These are phyloP conservation scores for Drosophila mulleri DNA, from an alignment of 2,888 invertebrate genomes.

Conservation along the genomic window DNA sequence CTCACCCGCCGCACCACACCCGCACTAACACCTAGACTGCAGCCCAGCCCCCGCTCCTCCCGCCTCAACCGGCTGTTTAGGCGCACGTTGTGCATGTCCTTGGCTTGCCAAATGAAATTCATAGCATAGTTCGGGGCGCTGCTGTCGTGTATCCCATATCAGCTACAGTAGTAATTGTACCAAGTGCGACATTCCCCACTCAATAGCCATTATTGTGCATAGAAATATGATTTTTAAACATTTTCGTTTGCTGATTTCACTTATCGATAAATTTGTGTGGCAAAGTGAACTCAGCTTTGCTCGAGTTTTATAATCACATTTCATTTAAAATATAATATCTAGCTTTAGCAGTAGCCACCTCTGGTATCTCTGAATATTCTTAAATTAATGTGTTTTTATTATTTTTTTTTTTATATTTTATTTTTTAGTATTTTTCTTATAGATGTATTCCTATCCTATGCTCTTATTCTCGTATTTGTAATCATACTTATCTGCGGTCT, in stretches of 20 bases:
- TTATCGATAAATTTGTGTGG: background rate
- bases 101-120: conserved; percentile 79
- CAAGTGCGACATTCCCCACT: conserved; percentile 9
- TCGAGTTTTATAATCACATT: background rate
- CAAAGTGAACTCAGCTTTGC: background rate
- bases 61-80: conserved; percentile 60
- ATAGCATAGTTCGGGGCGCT: conserved; percentile 72
- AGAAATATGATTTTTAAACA: background rate
- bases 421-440: too few species aligned
- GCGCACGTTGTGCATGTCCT: conserved; percentile 79
- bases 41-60: background rate
- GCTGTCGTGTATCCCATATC: conserved; percentile 49
- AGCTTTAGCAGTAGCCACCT: too few species aligned
- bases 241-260: background rate
- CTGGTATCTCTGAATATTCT: too few species aligned
- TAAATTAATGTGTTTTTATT: too few species aligned
- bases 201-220: background rate
- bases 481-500: too few species aligned
- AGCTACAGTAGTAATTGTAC: conserved; percentile 54
- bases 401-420: too few species aligned
- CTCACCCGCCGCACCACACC: background rate
- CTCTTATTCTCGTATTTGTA: too few species aligned
- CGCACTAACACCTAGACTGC: conserved; percentile 36
- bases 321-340: too few species aligned
- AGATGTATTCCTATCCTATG: too few species aligned